Base-by-base conservation (phyloP, 2,113 vertebrate species). In the Esox niger region DNA sequence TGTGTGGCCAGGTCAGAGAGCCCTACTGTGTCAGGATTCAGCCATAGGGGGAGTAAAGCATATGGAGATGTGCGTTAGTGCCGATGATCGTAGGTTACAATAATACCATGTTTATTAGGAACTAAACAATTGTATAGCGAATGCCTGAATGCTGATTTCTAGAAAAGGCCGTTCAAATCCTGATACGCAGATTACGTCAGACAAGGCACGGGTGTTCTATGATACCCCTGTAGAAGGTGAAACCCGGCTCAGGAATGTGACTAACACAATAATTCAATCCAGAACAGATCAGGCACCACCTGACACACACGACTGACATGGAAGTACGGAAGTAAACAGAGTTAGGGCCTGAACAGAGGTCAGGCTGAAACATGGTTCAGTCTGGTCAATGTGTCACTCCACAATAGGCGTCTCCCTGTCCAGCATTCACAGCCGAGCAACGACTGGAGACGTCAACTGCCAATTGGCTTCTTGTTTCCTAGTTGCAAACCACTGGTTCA, bases 1-100 rank as follows among this genome's bases (percentile, higher is more conserved):
- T 70, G 79, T 72, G 72, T 88, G 89, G 87, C 86, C 86, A 88
- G 77, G 79, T 71, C 78, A 62, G 29, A 27, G 71, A 75, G 35
- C 1, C 31, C 58, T 61, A 29, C 56, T 30, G 20, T 58, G 56
- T 13, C 30, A 29, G 25, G 26, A 58, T 11, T 29, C 26, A 52
- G 17, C 7, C 47, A 52, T n/a, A 52, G n/a, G 15, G 7, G 47
- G 21, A 21, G n/a, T 17, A 4, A 9, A 52, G n/a, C n/a, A 21
- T 23, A 52, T 4, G 21, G 4, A 52, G 15, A 23, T 0, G 7
- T 13, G 6, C 21, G 21, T 52, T 52, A 52, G n/a, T 17, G 20
- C 47, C 21, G n/a, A n/a, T 52, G 47, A 52, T 52, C 47, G 21
- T 52, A 21, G 6, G n/a, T 7, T 52, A 52, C 47, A 4, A 5